These are phyloP conservation scores for Laupala kohalensis DNA, from an alignment of 1,140 invertebrate species.

Conservation along the genomic window DNA sequence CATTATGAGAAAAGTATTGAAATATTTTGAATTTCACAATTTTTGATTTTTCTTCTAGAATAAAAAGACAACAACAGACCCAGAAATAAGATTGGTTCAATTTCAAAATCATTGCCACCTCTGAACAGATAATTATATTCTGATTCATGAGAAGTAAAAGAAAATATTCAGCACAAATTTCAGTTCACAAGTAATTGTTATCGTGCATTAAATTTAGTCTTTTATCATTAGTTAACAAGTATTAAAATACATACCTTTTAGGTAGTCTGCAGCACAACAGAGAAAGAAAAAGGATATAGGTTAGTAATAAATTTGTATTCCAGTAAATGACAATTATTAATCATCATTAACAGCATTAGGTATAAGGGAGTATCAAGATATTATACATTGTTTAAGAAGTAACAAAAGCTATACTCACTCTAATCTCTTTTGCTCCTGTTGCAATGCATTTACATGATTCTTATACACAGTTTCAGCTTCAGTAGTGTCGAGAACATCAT, in stretches of 20 bases:
- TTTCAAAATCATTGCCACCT: not conserved
- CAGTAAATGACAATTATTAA: too few species aligned
- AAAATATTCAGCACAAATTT: too few species aligned
- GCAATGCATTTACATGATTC: conserved; percentile 78
- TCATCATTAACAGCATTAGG: too few species aligned
- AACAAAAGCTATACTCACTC: conserved; percentile 51
- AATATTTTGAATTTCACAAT: too few species aligned
- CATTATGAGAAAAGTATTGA: too few species aligned
- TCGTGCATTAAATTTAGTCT: not conserved
- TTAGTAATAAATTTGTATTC: too few species aligned
- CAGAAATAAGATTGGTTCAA: not conserved
- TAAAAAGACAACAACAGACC: not conserved
- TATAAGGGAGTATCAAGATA: too few species aligned
- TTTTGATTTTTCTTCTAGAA: too few species aligned
- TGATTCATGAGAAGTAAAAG: too few species aligned
- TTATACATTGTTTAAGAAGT: not conserved
- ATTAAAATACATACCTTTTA: conserved; percentile 20
- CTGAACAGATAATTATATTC: not conserved
- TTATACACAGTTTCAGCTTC: conserved; percentile 86
- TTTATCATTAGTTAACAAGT: too few species aligned
- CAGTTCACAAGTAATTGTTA: too few species aligned
- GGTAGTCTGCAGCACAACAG: conserved; percentile 20
- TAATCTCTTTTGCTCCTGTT: conserved; percentile 76
- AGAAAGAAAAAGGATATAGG: not conserved
- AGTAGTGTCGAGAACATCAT: conserved; percentile 75